Conservation (phyloP, 2,888 invertebrate species). For the Pollenia griseotomentosa region DNA sequence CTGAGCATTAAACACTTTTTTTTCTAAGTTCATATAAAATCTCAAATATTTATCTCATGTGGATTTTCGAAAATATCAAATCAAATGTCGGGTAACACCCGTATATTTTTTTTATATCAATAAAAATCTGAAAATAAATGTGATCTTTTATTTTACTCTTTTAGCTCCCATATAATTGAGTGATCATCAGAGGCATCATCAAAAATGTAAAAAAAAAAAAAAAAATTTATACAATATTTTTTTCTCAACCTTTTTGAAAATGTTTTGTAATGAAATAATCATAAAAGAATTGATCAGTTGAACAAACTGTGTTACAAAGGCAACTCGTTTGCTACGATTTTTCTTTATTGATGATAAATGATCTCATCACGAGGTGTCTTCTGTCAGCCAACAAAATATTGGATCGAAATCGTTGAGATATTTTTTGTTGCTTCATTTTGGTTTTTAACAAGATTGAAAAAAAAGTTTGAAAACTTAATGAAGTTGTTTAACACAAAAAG, state of each 20-base stretch:
- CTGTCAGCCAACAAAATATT: slow-evolving; percentile 74
- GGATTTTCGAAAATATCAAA: slow-evolving; percentile 58
- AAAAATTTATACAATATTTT: not conserved
- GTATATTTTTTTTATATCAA: slow-evolving; percentile 45
- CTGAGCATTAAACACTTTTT: slow-evolving; percentile 57
- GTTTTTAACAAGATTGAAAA: slow-evolving; percentile 26
- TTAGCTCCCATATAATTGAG: slow-evolving; percentile 70
- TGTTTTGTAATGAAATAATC: slow-evolving; percentile 65
- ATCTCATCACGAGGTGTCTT: slow-evolving; percentile 83
- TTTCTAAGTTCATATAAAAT: slow-evolving; percentile 46
- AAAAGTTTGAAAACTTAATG: slow-evolving; percentile 51
- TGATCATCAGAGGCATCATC: slow-evolving; percentile 67
- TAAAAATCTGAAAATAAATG: slow-evolving; percentile 36
- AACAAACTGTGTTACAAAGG: slow-evolving; percentile 76
- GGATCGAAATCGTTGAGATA: slow-evolving; percentile 74
- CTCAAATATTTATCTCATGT: slow-evolving; percentile 62
- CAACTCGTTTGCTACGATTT: slow-evolving; percentile 80
- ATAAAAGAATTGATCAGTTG: slow-evolving; percentile 60
- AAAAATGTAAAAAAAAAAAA: slow-evolving; percentile 55
- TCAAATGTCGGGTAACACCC: slow-evolving; percentile 64
- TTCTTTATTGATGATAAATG: slow-evolving; percentile 80
- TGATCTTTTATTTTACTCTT: slow-evolving; percentile 34
- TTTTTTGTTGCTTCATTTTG: slow-evolving; percentile 58
- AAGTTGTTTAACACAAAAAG: slow-evolving; percentile 51
- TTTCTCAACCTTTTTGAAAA: slow-evolving; percentile 10